Percentiles rank a stretch among this genome's conserved stretches.
These are phyloP conservation scores for Dasypolia templi DNA, from an alignment of 2,888 invertebrate genomes.

Conservation along the genomic window DNA sequence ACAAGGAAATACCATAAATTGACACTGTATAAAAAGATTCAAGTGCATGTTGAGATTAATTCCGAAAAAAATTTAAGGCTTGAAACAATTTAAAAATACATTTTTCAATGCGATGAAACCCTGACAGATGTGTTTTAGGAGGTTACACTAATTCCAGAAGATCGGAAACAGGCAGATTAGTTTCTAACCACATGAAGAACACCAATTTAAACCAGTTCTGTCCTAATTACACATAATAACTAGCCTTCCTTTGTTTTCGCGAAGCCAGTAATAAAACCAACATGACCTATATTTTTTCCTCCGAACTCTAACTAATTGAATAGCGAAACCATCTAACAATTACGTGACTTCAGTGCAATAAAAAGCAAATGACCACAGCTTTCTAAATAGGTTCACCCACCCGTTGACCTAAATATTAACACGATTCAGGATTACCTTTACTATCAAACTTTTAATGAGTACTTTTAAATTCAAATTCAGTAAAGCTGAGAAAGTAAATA, in stretches of 20 bases:
- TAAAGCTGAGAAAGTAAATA: conserved; percentile 10
- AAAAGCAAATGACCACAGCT: conserved; percentile 32
- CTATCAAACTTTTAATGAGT: background rate
- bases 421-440: conserved; percentile 1
- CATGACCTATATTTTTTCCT: background rate
- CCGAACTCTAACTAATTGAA: conserved; percentile 22
- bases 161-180: background rate
- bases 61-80: no score
- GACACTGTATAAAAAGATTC: no score
- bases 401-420: conserved; percentile 33
- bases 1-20: no score
- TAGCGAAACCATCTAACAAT: background rate
- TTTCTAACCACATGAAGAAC: background rate
- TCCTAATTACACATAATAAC: background rate
- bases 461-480: background rate
- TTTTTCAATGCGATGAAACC: no score
- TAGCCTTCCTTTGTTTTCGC: background rate
- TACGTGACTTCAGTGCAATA: conserved; percentile 29
- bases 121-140: background rate
- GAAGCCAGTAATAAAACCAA: background rate
- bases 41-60: no score
- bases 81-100: no score
- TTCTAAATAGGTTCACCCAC: conserved; percentile 31
- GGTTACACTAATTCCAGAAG: background rate
- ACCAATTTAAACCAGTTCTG: background rate